A percentile compares a stretch with the other conserved stretches of the same genome.
phyloP scores from a whole-genome alignment of 2,888 invertebrate species.

The Tolmerus cingulatus region DNA sequence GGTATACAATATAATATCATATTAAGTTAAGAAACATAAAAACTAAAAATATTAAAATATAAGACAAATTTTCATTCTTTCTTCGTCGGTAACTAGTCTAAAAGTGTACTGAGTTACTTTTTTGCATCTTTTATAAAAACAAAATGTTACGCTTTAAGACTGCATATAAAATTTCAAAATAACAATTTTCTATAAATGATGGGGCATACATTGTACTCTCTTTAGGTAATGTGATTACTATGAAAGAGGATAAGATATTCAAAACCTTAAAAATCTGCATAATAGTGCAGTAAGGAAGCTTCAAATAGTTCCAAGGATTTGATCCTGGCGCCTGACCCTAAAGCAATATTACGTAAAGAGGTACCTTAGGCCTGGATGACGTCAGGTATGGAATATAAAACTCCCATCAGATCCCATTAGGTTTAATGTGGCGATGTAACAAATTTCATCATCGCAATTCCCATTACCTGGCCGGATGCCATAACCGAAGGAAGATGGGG shows the following conservation, averaged over 20 bases:
- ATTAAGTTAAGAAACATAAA: too few relatives aligned
- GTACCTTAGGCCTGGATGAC: not conserved
- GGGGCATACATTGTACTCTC: too few relatives aligned
- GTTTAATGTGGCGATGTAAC: not conserved
- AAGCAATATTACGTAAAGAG: not conserved
- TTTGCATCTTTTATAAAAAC: too few relatives aligned
- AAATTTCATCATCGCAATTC: not conserved
- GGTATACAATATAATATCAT: too few relatives aligned
- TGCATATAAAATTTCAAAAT: too few relatives aligned
- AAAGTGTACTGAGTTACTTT: too few relatives aligned
- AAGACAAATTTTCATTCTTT: too few relatives aligned
- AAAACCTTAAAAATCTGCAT: not conserved
- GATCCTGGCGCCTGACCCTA: not conserved
- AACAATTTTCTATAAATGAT: too few relatives aligned
- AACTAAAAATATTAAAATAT: too few relatives aligned
- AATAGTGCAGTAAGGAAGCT: not conserved
- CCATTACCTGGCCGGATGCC: not conserved
- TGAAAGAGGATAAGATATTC: not conserved
- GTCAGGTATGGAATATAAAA: not conserved
- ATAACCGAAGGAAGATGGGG: not conserved
- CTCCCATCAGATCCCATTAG: not conserved
- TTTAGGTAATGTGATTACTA: not conserved
- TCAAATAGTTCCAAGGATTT: not conserved
- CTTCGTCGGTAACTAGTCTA: too few relatives aligned
- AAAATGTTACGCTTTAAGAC: too few relatives aligned